phyloP scores from a whole-genome alignment of 2,797 vertebrate genomes.

The Danio jaintianensis region DNA sequence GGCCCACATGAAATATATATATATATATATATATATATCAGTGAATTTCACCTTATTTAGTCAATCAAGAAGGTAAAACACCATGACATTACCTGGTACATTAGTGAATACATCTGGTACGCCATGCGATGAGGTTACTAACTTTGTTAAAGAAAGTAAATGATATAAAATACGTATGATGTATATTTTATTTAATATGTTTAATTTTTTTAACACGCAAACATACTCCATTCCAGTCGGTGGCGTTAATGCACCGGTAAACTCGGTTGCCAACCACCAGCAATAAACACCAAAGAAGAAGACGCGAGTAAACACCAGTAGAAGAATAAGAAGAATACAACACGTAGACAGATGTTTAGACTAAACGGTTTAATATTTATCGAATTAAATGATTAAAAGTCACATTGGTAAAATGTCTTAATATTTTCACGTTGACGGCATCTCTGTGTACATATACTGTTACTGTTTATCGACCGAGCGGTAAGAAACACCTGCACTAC shows the following conservation, averaged over 20 bases:
- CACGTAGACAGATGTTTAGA: background rate
- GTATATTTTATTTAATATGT: too few species aligned
- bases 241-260: background rate
- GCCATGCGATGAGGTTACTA: too few species aligned
- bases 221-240: background rate
- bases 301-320: too few species aligned
- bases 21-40: too few species aligned
- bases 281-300: background rate
- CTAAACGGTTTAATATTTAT: background rate
- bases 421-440: background rate
- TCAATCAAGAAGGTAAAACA: too few species aligned
- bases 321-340: background rate
- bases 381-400: background rate
- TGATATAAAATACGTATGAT: too few species aligned
- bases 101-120: too few species aligned
- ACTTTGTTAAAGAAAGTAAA: too few species aligned
- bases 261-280: background rate
- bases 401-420: background rate
- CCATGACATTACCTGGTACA: too few species aligned
- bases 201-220: too few species aligned
- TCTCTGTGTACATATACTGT: background rate
- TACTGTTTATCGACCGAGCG: background rate
- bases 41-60: too few species aligned
- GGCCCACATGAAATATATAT: too few species aligned
- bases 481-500: conserved; percentile 5